phyloP scores from a whole-genome alignment of 1,140 invertebrate genomes.

The Zaprionus inermis region DNA sequence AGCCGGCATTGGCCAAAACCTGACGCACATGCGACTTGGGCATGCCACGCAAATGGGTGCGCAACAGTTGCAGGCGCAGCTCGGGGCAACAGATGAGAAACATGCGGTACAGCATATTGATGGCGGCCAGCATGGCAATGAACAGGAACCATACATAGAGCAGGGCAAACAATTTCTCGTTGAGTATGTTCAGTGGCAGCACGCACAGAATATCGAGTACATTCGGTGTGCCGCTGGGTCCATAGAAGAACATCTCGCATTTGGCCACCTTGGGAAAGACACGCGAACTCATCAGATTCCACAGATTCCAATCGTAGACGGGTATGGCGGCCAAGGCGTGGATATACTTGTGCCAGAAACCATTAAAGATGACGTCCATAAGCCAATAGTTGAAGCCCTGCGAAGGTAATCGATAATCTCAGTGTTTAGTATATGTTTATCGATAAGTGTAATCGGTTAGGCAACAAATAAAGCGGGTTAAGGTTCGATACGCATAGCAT shows the following conservation, averaged over 20 bases:
- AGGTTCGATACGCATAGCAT: no score
- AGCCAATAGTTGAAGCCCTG: slow-evolving; percentile 86
- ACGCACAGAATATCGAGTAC: slow-evolving; percentile 89
- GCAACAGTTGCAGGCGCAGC: slow-evolving; percentile 84
- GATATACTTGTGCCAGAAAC: slow-evolving; percentile 90
- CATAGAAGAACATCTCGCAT: slow-evolving; percentile 89
- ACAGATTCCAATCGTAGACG: slow-evolving; percentile 78
- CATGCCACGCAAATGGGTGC: slow-evolving; percentile 84
- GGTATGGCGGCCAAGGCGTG: slow-evolving; percentile 86
- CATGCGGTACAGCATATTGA: slow-evolving; percentile 87
- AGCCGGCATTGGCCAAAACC: slow-evolving; percentile 69
- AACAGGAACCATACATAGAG: slow-evolving; percentile 93
- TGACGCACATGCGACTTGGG: slow-evolving; percentile 56
- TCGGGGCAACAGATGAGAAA: slow-evolving; percentile 61
- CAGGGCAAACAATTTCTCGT: slow-evolving; percentile 92
- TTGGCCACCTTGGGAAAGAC: slow-evolving; percentile 91
- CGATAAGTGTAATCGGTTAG: no score
- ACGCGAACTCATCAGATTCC: slow-evolving; percentile 86
- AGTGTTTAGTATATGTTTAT: no score
- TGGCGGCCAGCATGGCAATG: slow-evolving; percentile 87
- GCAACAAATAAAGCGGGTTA: no score
- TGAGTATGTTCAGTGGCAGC: slow-evolving; percentile 90
- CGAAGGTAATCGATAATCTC: not conserved
- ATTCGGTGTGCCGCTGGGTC: slow-evolving; percentile 87
- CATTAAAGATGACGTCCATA: slow-evolving; percentile 90